A percentile compares a stretch with the other conserved stretches of the same genome.
Conservation (phyloP, 2,797 vertebrate genomes). For the Poeciliopsis turneri region DNA sequence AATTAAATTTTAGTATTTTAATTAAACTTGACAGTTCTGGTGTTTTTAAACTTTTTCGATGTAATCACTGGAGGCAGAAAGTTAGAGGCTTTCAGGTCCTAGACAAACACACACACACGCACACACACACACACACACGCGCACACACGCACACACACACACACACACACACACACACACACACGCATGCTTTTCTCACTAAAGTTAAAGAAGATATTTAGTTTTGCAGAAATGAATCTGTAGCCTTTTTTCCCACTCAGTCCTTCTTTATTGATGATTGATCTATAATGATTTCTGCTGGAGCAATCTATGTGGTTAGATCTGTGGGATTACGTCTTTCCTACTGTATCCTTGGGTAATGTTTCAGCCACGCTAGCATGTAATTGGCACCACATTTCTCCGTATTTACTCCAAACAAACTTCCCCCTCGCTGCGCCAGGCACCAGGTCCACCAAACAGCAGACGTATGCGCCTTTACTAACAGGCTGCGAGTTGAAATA, state of each 20-base stretch:
- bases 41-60: conserved; percentile 14
- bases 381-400: conserved; percentile 43
- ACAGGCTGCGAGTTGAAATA: conserved; percentile 32
- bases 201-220: conserved; percentile 19
- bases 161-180: not conserved
- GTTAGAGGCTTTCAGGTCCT: conserved; percentile 6
- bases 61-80: not conserved
- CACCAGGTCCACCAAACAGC: conserved; percentile 37
- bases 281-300: conserved; percentile 10
- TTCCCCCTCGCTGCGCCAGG: conserved; percentile 42
- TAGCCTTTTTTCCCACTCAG: conserved; percentile 16
- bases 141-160: not conserved
- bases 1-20: conserved; percentile 11
- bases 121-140: not conserved
- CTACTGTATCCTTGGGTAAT: conserved; percentile 1
- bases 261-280: conserved; percentile 27
- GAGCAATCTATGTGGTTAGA: conserved; percentile 10
- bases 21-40: conserved; percentile 10
- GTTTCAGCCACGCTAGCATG: conserved; percentile 39
- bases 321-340: conserved; percentile 6
- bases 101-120: not conserved
- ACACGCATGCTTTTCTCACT: not conserved
- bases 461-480: conserved; percentile 38
- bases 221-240: conserved; percentile 23
- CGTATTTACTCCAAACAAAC: conserved; percentile 41